Base-by-base conservation (phyloP, 2,888 invertebrate genomes). In the Drosophila trichaetosa region DNA sequence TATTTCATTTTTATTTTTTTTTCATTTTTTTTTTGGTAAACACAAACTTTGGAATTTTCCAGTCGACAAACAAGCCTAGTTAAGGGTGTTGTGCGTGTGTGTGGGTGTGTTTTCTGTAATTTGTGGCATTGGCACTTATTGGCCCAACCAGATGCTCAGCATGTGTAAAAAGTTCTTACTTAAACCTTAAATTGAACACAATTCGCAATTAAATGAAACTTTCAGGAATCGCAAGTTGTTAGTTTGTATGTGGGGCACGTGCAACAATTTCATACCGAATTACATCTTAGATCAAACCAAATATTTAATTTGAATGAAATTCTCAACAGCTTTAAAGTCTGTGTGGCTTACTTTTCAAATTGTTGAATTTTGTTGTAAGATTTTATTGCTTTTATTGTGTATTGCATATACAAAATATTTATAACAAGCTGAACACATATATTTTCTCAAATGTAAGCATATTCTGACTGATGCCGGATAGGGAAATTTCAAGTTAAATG, bases 111-210 rank as follows among this genome's bases (percentile, higher is more conserved):
- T 46, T 38, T 38, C n/a, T 72, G 54, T 21, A 61, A 65, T 61
- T 71, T 77, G 61, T 59, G 66, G 66, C 34, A 71, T 54, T 71
- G 58, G 56, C 61, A 59, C 34, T 61, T 46, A 65, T 61, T 62
- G 60, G 8, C 16, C 21, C 4, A 18, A 11, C 33, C n/a, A 18
- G 24, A 11, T 53, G 52, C 33, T 53, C 33, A 34, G 53, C 24
- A 49, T 40, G n/a, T 24, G 40, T 7, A n/a, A 46, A 24, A 6
- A 51, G 16, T 18, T 53, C 24, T 54, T 18, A 27, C 49, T 27
- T 27, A 18, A 49, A 49, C 49, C 49, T 18, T 49, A 27, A 49
- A 27, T 27, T 18, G 18, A 27, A 27, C 24, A 27, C 24, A 49
- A 49, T 27, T 27, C 18, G 18, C 27, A 49, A 49, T 49, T 49